Conservation (phyloP, 2,888 invertebrate genomes). For the Allophyes oxyacanthae region DNA sequence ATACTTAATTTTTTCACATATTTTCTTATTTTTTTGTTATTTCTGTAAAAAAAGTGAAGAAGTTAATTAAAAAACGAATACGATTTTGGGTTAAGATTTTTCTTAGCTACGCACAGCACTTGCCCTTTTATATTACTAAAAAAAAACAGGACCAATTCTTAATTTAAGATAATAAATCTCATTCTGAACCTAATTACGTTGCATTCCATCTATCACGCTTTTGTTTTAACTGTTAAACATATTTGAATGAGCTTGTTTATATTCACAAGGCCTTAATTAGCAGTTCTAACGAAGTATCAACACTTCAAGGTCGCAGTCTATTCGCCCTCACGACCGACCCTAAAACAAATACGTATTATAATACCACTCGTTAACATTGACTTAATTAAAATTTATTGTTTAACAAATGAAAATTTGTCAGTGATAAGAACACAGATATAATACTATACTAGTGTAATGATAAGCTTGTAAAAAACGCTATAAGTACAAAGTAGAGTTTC, state of each 20-base stretch:
- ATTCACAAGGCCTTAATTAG: constrained; percentile 36
- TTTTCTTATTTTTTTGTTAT: too few species aligned
- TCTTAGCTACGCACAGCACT: too few species aligned
- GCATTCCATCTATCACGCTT: neutral
- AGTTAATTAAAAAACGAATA: too few species aligned
- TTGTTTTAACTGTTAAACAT: constrained; percentile 3
- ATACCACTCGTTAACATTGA: constrained; percentile 16
- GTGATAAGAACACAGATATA: constrained; percentile 5
- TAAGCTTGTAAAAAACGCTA: constrained; percentile 1
- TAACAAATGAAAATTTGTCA: constrained; percentile 22
- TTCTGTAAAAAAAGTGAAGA: too few species aligned
- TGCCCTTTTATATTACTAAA: too few species aligned
- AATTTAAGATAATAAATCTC: too few species aligned
- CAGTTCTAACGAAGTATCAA: constrained; percentile 18
- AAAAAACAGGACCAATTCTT: too few species aligned
- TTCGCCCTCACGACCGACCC: constrained; percentile 14
- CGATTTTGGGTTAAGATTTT: too few species aligned
- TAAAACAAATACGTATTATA: constrained; percentile 10
- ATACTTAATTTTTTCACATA: too few species aligned
- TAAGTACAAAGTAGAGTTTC: neutral
- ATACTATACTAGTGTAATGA: too few species aligned
- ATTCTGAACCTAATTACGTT: constrained; percentile 8
- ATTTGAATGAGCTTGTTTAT: constrained; percentile 18
- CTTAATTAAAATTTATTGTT: constrained; percentile 34
- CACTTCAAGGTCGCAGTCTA: constrained; percentile 21